Evolutionary conservation across 2,888 invertebrate species (phyloP).

Genomic region (Ferdinandea cuprea): DNA sequence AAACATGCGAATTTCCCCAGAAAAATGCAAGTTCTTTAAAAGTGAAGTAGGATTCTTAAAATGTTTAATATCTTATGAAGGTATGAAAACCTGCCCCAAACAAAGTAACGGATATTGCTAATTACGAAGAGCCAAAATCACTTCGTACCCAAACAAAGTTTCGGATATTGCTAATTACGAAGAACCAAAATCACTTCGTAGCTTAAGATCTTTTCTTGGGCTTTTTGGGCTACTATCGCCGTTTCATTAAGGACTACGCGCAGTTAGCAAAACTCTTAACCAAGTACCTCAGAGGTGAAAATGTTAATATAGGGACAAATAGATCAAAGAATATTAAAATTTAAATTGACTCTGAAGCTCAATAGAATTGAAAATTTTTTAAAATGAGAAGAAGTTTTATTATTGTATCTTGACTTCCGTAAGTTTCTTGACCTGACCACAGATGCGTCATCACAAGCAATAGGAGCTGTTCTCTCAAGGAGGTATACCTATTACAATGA

Average conservation of each 20-base stretch:
- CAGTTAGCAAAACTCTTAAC: constrained; percentile 37
- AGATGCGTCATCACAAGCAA: constrained; percentile 76
- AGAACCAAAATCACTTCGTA: constrained; percentile 3
- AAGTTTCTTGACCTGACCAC: constrained; percentile 74
- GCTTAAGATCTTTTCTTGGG: constrained; percentile 42
- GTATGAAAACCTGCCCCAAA: background rate
- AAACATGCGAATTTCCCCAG: constrained; percentile 39
- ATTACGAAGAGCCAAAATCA: constrained; percentile 3
- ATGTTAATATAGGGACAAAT: constrained; percentile 39
- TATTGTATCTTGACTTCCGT: constrained; percentile 48
- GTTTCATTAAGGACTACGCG: constrained; percentile 9
- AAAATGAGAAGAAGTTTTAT: constrained; percentile 13
- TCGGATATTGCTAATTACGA: background rate
- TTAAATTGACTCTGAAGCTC: constrained; percentile 35
- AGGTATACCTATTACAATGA: constrained; percentile 76
- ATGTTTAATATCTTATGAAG: constrained; percentile 15
- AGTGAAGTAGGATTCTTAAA: constrained; percentile 36
- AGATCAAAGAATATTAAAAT: constrained; percentile 48
- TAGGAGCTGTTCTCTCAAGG: constrained; percentile 77
- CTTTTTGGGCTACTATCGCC: constrained; percentile 10
- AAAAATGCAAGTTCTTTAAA: constrained; percentile 43
- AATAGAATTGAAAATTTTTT: constrained; percentile 36
- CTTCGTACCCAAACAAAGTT: constrained; percentile 4
- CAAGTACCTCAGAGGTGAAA: constrained; percentile 43
- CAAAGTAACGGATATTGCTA: constrained; percentile 2